phyloP scores from a whole-genome alignment of 2,113 vertebrate genomes.

The Gila orcuttii region DNA sequence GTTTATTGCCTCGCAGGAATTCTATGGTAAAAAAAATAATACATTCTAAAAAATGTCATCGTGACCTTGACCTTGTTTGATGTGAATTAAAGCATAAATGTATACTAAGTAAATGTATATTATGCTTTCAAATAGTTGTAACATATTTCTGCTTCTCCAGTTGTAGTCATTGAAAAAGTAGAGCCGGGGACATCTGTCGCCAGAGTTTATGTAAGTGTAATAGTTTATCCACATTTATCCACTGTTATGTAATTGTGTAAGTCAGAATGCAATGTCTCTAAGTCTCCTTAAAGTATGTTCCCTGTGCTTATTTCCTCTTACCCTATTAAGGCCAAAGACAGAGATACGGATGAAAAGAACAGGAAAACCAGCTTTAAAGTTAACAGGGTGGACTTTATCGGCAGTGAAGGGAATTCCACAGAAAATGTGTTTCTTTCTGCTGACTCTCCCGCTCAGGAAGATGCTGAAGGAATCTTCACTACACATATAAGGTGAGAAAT shows the following conservation, averaged over 20 bases:
- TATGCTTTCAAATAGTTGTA: neutral
- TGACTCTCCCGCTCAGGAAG: conserved; percentile 34
- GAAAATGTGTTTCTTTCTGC: conserved; percentile 68
- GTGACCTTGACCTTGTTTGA: neutral
- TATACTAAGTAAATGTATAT: neutral
- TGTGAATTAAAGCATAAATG: too few species aligned
- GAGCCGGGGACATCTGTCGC: conserved; percentile 69
- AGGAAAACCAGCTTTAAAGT: conserved; percentile 78
- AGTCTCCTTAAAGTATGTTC: neutral
- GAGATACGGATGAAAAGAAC: conserved; percentile 73
- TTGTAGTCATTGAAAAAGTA: conserved; percentile 72
- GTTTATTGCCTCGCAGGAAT: conserved; percentile 70
- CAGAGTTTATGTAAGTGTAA: conserved; percentile 70
- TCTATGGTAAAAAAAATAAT: conserved; percentile 77
- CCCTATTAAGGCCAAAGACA: conserved; percentile 80
- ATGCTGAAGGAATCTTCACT: conserved; percentile 41
- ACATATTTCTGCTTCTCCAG: conserved; percentile 54
- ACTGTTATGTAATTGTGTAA: neutral
- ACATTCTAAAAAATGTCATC: too few species aligned
- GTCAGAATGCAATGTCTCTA: neutral
- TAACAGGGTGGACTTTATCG: conserved; percentile 66
- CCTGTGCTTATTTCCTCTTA: neutral
- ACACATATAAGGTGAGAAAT: conserved; percentile 76
- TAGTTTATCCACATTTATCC: neutral
- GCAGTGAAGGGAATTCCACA: neutral